These are phyloP conservation scores for Solen grandis DNA, from an alignment of 1,140 invertebrate genomes.

Conservation along the genomic window DNA sequence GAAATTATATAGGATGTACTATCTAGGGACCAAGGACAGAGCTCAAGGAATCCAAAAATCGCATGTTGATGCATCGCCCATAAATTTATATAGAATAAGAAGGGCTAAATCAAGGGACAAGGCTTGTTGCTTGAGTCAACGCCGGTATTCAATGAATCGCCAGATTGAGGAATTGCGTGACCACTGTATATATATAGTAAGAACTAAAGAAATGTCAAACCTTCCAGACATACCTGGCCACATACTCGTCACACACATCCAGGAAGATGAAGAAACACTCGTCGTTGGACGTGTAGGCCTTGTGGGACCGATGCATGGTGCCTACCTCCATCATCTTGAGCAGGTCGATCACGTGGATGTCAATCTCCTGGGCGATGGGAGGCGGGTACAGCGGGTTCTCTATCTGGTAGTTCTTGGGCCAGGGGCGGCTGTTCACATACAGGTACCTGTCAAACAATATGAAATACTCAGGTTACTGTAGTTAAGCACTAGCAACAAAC, in stretches of 20 bases:
- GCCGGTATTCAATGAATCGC: too few species aligned
- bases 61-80: too few species aligned
- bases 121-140: too few species aligned
- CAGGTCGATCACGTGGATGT: constrained; percentile 94
- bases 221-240: constrained; percentile 92
- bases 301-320: constrained; percentile 91
- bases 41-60: too few species aligned
- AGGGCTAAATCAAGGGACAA: too few species aligned
- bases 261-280: constrained; percentile 95
- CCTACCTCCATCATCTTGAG: constrained; percentile 89
- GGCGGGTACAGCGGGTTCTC: constrained; percentile 90
- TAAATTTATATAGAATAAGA: too few species aligned
- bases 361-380: constrained; percentile 94
- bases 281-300: constrained; percentile 92
- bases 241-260: constrained; percentile 92
- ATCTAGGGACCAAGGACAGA: too few species aligned
- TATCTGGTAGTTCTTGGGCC: constrained; percentile 90
- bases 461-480: neutral
- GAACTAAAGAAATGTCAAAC: too few species aligned
- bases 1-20: too few species aligned
- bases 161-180: too few species aligned
- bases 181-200: too few species aligned
- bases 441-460: constrained; percentile 85
- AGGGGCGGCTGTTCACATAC: constrained; percentile 93
- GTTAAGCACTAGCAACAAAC: neutral